A percentile compares a stretch with the other conserved stretches of the same genome.
phyloP scores from a whole-genome alignment of 1,140 invertebrate species.

The Danaus melanippus region DNA sequence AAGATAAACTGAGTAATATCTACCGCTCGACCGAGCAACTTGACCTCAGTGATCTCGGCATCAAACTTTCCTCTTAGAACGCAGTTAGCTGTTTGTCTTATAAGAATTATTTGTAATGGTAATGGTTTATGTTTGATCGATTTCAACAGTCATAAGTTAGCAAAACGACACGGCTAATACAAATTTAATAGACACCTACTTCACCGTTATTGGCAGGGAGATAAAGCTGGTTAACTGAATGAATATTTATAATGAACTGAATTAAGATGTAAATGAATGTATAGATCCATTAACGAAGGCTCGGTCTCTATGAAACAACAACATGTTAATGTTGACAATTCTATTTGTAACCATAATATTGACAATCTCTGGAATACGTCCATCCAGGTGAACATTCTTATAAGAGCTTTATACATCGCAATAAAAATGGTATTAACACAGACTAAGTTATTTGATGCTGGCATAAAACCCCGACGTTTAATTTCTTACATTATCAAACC shows the following conservation, averaged over 20 bases:
- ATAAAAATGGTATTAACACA: too few species aligned
- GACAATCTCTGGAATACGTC: slow-evolving; percentile 18
- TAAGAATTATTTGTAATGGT: not conserved
- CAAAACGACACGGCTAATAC: too few species aligned
- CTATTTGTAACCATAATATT: slow-evolving; percentile 35
- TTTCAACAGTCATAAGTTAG: too few species aligned
- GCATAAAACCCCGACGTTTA: too few species aligned
- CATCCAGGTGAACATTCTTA: slow-evolving; percentile 20
- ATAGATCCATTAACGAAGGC: slow-evolving; percentile 55
- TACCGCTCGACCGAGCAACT: slow-evolving; percentile 16
- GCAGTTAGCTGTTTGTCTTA: slow-evolving; percentile 4
- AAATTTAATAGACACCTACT: slow-evolving; percentile 13
- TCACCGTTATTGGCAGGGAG: slow-evolving; percentile 40
- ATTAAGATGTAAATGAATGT: slow-evolving; percentile 67
- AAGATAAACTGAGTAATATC: slow-evolving; percentile 20
- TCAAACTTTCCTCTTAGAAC: slow-evolving; percentile 12
- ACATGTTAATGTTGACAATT: slow-evolving; percentile 36
- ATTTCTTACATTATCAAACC: too few species aligned
- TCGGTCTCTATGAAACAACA: slow-evolving; percentile 41
- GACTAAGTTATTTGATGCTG: too few species aligned
- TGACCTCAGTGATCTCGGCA: slow-evolving; percentile 17
- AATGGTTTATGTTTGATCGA: too few species aligned
- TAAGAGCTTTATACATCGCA: too few species aligned
- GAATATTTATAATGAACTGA: slow-evolving; percentile 56
- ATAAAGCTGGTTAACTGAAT: slow-evolving; percentile 45